These are phyloP conservation scores for Tachystola acroxantha DNA, from an alignment of 2,888 invertebrate species.

Conservation along the genomic window DNA sequence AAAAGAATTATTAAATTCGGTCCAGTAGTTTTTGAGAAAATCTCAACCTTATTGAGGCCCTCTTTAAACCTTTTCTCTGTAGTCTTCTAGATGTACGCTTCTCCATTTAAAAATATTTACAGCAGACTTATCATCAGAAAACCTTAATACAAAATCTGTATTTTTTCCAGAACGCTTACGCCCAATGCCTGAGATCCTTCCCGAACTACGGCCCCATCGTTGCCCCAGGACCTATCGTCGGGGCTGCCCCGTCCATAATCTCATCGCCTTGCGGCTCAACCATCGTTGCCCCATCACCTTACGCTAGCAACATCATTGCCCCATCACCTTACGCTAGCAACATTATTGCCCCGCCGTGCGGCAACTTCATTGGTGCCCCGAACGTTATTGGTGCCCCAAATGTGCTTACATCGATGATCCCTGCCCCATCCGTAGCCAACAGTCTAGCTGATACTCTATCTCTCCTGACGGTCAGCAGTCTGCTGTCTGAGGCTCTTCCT, in stretches of 20 bases:
- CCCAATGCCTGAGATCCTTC: constrained; percentile 20
- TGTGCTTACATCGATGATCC: constrained; percentile 19
- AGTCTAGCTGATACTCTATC: constrained; percentile 56
- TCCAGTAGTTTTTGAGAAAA: too few relatives aligned
- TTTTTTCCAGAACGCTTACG: constrained; percentile 32
- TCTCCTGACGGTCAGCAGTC: constrained; percentile 53
- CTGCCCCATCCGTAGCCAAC: constrained; percentile 38
- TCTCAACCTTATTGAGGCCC: too few relatives aligned
- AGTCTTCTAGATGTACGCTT: too few relatives aligned
- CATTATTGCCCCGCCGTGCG: background rate
- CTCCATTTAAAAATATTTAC: too few relatives aligned
- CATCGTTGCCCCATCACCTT: background rate
- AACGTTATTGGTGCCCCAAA: constrained; percentile 11
- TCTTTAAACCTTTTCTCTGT: too few relatives aligned
- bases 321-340: background rate
- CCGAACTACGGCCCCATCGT: background rate
- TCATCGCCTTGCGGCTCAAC: constrained; percentile 5
- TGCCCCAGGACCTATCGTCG: background rate
- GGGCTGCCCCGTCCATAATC: constrained; percentile 5
- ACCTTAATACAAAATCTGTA: too few relatives aligned
- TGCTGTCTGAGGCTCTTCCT: constrained; percentile 50
- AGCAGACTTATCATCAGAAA: too few relatives aligned
- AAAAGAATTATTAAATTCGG: too few relatives aligned
- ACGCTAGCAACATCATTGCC: background rate
- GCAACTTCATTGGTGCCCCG: background rate